Conservation (phyloP, 2,797 vertebrate species). For the Macrochelys suwanniensis region DNA sequence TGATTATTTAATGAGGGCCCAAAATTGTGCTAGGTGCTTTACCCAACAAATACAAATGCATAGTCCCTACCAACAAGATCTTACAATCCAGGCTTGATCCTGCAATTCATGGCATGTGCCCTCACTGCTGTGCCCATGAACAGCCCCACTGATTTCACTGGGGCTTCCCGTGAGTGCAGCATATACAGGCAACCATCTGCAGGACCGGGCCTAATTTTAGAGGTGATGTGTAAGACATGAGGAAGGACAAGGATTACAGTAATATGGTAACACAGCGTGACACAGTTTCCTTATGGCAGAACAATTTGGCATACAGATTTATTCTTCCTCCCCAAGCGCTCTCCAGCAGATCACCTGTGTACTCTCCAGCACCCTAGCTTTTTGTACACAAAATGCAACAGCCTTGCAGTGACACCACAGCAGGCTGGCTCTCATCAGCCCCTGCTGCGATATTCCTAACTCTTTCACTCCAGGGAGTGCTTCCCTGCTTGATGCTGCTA, state of each 20-base stretch:
- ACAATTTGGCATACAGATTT: neutral
- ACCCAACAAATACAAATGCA: neutral
- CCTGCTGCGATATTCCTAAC: slow-evolving; percentile 75
- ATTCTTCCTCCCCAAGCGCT: neutral
- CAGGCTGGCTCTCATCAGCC: slow-evolving; percentile 74
- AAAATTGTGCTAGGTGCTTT: neutral
- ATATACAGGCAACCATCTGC: fast-evolving
- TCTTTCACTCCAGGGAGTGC: slow-evolving; percentile 80
- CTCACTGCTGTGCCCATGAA: neutral
- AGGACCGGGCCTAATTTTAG: neutral
- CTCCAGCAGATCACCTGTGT: neutral
- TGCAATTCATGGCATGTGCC: neutral
- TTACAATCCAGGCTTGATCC: neutral
- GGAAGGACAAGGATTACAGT: neutral
- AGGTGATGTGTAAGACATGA: neutral
- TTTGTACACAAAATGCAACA: neutral
- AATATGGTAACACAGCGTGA: neutral
- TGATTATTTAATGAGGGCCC: neutral
- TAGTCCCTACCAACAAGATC: neutral
- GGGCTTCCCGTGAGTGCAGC: fast-evolving
- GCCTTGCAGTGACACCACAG: slow-evolving; percentile 29
- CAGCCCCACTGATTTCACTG: neutral
- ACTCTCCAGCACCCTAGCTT: slow-evolving; percentile 54
- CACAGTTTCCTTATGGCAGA: neutral
- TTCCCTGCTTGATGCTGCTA: slow-evolving; percentile 78